phyloP scores from a whole-genome alignment of 2,888 invertebrate species.

The Andrena dorsata region DNA sequence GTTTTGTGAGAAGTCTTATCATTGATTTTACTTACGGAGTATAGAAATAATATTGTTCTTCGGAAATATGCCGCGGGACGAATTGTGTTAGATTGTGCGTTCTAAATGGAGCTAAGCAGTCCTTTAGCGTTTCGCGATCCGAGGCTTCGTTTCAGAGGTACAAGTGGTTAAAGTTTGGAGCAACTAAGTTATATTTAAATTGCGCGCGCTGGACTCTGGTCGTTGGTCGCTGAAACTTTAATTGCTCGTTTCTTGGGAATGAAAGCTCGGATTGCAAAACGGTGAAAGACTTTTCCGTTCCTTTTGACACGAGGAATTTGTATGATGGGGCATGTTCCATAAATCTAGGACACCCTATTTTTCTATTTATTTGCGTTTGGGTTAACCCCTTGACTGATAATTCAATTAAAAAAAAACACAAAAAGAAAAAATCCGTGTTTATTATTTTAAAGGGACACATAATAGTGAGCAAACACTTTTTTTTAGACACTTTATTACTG shows the following conservation, averaged over 20 bases:
- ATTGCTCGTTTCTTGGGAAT: background rate
- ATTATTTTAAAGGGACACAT: too few species aligned
- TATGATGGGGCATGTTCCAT: background rate
- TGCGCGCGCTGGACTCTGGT: background rate
- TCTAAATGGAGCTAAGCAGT: background rate
- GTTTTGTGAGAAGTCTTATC: background rate
- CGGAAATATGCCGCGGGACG: background rate
- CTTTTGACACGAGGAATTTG: background rate
- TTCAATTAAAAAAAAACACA: too few species aligned
- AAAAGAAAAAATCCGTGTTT: too few species aligned
- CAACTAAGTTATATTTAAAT: background rate
- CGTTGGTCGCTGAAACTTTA: background rate
- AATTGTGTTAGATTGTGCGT: background rate
- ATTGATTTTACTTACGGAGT: background rate
- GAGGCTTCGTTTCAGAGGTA: background rate
- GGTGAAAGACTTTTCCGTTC: background rate
- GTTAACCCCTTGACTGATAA: too few species aligned
- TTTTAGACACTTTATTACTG: too few species aligned
- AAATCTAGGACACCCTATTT: background rate
- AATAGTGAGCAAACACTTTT: too few species aligned
- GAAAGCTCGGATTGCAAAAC: background rate
- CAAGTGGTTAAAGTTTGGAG: background rate
- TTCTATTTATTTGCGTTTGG: too few species aligned
- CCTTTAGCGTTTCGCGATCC: background rate
- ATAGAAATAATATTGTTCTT: too few species aligned